Evolutionary conservation across 2,797 vertebrate species (phyloP), one percentile per base, ranked within the genome.

Genomic region (Sebastes variabilis): DNA sequence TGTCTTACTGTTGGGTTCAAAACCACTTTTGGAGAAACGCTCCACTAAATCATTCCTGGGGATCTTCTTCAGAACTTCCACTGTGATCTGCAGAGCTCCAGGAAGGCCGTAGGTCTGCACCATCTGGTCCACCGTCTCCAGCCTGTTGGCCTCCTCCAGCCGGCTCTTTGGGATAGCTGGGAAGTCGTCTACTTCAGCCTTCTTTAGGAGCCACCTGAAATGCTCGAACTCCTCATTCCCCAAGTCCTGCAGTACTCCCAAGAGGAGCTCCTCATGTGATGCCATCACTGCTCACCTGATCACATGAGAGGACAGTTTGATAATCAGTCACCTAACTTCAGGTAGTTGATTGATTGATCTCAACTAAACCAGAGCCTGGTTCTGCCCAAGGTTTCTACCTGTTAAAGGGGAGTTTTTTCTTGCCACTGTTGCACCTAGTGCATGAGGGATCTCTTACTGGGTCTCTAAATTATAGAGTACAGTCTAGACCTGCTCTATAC

Each of bases 61-160:
- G 66, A 81, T 75, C 54, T 71, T 75, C 34, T 62, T 70, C 34
- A 81, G 66, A 46, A 81, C 9, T 34, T 81, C 66, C 58, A 16
- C 18, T 16, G 72, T 75, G 66, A 75, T n/a, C 12, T 29, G 46
- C 49, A 70, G 66, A 49, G 79, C 72, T 34, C 46, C 34, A 46
- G 25, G 27, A 16, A 58, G 66, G 49, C 59, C 3, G 34, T 70
- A 70, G 4, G 36, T 59, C 49, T 81, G 46, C 34, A 75, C 34
- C 66, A 76, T 60, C 29, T 20, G 54, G 66, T 81, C 61, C 60
- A 81, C 54, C 1, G 68, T 77, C 14, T 77, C 67, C 42, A n/a
- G 42, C 42, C 73, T 61, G 54, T 61, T 9, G 0, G 72, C 72
- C 3, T 62, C 18, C 24, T 72, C 42, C 68, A 81, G 74, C 5